phyloP scores from a whole-genome alignment of 2,113 vertebrate genomes.

The Dasyornis broadbenti region DNA sequence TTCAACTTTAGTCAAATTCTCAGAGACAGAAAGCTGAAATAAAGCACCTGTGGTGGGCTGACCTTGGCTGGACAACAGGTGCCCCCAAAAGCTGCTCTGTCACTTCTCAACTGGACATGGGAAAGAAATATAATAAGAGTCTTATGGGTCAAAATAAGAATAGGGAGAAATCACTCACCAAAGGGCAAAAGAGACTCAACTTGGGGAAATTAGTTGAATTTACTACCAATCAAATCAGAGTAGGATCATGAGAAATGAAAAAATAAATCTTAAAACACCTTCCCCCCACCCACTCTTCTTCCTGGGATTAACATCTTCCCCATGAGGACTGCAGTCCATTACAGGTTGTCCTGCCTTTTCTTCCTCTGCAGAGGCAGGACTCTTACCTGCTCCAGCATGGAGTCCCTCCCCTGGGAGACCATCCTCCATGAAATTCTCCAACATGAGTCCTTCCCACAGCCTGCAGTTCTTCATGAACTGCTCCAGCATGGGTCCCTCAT shows the following conservation, averaged over 20 bases:
- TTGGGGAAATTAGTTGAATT: background rate
- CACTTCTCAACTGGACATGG: background rate
- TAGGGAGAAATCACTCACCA: background rate
- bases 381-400: background rate
- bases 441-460: background rate
- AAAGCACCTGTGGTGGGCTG: background rate
- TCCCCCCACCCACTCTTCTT: rapidly evolving
- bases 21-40: background rate
- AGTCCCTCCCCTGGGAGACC: background rate
- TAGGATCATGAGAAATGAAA: background rate
- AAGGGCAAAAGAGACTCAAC: background rate
- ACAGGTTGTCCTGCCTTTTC: background rate
- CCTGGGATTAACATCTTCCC: background rate
- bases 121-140: background rate
- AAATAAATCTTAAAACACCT: background rate
- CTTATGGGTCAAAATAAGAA: background rate
- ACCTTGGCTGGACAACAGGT: background rate
- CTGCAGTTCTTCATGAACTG: background rate
- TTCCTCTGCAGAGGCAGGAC: background rate
- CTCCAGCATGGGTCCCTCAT: background rate
- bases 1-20: background rate
- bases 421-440: background rate
- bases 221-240: background rate
- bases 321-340: background rate
- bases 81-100: background rate